Percentiles rank a stretch among this genome's conserved stretches.
phyloP scores from a whole-genome alignment of 2,888 invertebrate genomes.

The Elysia crispata region DNA sequence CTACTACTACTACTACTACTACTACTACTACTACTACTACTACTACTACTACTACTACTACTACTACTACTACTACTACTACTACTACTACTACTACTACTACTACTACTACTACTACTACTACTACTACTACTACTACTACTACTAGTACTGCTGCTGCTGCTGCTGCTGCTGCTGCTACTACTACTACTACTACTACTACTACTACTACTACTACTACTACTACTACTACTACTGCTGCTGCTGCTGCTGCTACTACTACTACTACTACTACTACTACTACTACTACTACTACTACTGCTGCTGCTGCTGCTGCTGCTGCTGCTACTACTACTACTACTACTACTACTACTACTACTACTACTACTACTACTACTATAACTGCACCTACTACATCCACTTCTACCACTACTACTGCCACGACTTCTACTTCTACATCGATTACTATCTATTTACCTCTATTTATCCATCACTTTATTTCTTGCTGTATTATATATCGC shows the following conservation, averaged over 20 bases:
- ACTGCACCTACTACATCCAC: neutral
- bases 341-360: slow-evolving; percentile 10
- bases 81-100: slow-evolving; percentile 16
- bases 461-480: neutral
- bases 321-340: slow-evolving; percentile 32
- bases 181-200: too few species aligned
- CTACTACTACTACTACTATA: slow-evolving; percentile 1
- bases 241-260: slow-evolving; percentile 20
- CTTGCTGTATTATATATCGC: too few species aligned
- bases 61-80: slow-evolving; percentile 16
- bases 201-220: neutral
- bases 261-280: slow-evolving; percentile 30
- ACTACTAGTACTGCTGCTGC: too few species aligned
- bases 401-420: slow-evolving; percentile 11
- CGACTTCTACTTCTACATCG: slow-evolving; percentile 15
- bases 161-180: too few species aligned
- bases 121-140: too few species aligned
- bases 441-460: too few species aligned
- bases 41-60: neutral
- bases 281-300: slow-evolving; percentile 28
- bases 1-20: too few species aligned
- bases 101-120: slow-evolving; percentile 18
- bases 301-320: slow-evolving; percentile 16
- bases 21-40: neutral
- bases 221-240: slow-evolving; percentile 26